phyloP scores from a whole-genome alignment of 2,888 invertebrate species.

The Agriopis leucophaearia region DNA sequence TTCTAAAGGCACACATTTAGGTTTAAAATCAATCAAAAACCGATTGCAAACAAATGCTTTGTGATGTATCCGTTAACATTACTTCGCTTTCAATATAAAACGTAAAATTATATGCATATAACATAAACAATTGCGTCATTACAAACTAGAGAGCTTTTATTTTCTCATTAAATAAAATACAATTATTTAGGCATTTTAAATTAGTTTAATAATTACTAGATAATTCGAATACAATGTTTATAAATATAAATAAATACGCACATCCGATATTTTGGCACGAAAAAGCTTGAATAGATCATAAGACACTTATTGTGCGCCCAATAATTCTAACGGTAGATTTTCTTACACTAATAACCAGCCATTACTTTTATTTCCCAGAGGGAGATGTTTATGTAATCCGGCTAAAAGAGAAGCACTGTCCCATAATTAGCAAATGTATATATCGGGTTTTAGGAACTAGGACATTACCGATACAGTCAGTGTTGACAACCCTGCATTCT shows the following conservation, averaged over 20 bases:
- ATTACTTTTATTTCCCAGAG: neutral
- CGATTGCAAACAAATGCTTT: constrained; percentile 11
- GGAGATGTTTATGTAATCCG: neutral
- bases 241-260: constrained; percentile 50
- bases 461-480: too few relatives aligned
- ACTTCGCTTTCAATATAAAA: neutral
- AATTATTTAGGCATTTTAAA: constrained; percentile 43
- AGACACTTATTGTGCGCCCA: constrained; percentile 22
- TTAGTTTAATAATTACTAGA: constrained; percentile 30
- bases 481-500: too few relatives aligned
- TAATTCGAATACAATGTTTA: constrained; percentile 44
- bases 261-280: constrained; percentile 59
- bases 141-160: constrained; percentile 71
- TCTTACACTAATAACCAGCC: neutral
- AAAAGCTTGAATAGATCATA: constrained; percentile 44
- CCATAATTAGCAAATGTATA: too few relatives aligned
- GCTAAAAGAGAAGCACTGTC: neutral
- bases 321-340: constrained; percentile 8
- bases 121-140: constrained; percentile 69
- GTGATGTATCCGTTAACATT: constrained; percentile 22
- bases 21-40: constrained; percentile 14
- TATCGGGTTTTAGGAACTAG: too few relatives aligned
- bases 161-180: constrained; percentile 51
- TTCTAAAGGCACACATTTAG: constrained; percentile 30
- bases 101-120: constrained; percentile 25